Evolutionary conservation across 2,888 invertebrate species (phyloP).

Genomic region (Drosophila phalerata): DNA sequence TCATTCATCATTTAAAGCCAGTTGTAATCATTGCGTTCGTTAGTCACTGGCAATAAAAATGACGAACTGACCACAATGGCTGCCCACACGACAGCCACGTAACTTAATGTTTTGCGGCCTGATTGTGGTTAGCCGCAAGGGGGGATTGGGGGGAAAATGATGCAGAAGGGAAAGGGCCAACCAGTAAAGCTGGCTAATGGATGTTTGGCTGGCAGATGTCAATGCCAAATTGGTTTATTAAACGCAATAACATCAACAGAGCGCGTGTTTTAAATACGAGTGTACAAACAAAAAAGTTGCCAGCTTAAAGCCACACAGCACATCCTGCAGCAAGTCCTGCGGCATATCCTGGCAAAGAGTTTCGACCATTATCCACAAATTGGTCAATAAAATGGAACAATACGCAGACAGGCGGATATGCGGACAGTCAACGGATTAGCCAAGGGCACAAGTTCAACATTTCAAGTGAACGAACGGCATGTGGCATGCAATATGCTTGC

Average conservation of each 20-base stretch:
- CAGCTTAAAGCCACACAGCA: constrained; percentile 29
- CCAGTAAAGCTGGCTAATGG: constrained; percentile 43
- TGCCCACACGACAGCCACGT: constrained; percentile 68
- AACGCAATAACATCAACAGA: constrained; percentile 46
- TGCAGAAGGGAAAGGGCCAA: background rate
- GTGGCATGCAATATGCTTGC: constrained; percentile 31
- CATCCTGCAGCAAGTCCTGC: constrained; percentile 12
- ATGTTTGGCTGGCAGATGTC: constrained; percentile 63
- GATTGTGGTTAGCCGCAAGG: constrained; percentile 60
- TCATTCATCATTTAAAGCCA: constrained; percentile 8
- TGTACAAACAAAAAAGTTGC: constrained; percentile 18
- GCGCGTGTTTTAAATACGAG: constrained; percentile 43
- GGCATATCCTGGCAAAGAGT: constrained; percentile 7
- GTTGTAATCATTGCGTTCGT: constrained; percentile 11
- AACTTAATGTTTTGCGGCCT: constrained; percentile 81
- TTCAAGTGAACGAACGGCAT: constrained; percentile 8
- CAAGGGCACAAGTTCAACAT: constrained; percentile 11
- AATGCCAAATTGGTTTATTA: constrained; percentile 76
- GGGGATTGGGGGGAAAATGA: background rate
- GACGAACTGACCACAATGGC: constrained; percentile 69
- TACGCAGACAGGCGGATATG: constrained; percentile 1
- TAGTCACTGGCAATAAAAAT: constrained; percentile 60
- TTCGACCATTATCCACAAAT: constrained; percentile 25
- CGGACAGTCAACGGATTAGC: constrained; percentile 16
- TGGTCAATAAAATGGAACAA: constrained; percentile 29